Evolutionary conservation across 2,113 vertebrate species (phyloP).

Genomic region (Tychaedon coryphoeus): DNA sequence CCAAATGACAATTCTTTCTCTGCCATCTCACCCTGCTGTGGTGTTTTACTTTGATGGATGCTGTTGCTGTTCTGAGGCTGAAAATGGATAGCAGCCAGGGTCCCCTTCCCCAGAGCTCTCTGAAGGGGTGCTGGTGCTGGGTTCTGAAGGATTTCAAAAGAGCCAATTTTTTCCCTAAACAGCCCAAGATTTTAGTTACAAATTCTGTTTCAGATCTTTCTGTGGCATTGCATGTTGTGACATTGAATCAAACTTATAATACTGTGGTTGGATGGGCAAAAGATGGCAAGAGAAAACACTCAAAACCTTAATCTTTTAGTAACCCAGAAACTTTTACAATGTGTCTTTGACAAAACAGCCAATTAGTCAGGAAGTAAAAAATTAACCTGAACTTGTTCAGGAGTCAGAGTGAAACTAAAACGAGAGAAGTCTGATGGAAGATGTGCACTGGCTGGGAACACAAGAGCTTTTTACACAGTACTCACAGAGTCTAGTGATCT

Average conservation of each 20-base stretch:
- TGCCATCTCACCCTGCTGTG: neutral
- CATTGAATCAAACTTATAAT: neutral
- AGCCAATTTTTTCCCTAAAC: neutral
- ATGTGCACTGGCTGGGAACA: neutral
- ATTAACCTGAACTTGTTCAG: neutral
- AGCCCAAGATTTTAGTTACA: neutral
- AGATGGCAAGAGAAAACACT: neutral
- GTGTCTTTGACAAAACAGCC: neutral
- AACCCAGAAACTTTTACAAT: neutral
- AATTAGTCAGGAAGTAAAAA: neutral
- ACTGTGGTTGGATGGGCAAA: neutral
- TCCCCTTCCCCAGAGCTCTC: neutral
- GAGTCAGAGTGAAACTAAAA: neutral
- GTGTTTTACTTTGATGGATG: neutral
- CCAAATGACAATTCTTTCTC: neutral
- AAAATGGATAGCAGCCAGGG: neutral
- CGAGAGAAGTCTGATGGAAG: neutral
- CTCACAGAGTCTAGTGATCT: neutral
- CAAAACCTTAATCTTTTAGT: neutral
- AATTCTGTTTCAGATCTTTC: neutral
- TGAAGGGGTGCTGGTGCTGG: neutral
- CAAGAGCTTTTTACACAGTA: neutral
- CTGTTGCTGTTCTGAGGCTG: neutral
- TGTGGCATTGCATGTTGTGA: neutral
- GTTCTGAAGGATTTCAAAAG: neutral